Evolutionary conservation across 2,113 vertebrate genomes (phyloP).

Genomic region (Trematomus loennbergii): DNA sequence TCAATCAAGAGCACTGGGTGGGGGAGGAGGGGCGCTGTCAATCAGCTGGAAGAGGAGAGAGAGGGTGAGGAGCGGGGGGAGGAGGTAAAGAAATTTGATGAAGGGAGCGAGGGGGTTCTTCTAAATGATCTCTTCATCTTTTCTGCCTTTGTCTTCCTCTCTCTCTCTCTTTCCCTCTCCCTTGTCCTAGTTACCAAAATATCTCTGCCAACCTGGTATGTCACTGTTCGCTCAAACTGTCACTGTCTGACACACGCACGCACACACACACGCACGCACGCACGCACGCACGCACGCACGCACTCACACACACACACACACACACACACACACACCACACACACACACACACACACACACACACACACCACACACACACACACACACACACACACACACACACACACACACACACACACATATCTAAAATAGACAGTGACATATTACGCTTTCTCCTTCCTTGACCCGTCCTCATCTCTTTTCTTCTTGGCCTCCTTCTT

Average conservation of each 20-base stretch:
- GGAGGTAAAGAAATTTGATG: conserved; percentile 55
- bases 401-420: conserved; percentile 40
- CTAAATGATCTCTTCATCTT: conserved; percentile 81
- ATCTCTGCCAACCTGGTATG: conserved; percentile 77
- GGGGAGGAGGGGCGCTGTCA: conserved; percentile 74
- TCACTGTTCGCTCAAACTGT: conserved; percentile 79
- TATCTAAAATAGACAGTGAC: conserved; percentile 60
- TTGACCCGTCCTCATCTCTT: conserved; percentile 55
- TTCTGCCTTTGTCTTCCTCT: conserved; percentile 67
- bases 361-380: conserved; percentile 44
- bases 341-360: conserved; percentile 50
- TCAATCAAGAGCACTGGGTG: conserved; percentile 31
- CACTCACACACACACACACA: conserved; percentile 14
- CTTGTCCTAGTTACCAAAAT: conserved; percentile 81
- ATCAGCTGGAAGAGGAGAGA: conserved; percentile 61
- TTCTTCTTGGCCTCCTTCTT: conserved; percentile 45
- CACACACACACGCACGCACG: conserved; percentile 32
- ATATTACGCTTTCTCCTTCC: conserved; percentile 46
- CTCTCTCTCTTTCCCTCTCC: conserved; percentile 48
- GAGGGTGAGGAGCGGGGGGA: conserved; percentile 29
- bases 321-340: too few species aligned
- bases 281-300: neutral
- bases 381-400: conserved; percentile 38
- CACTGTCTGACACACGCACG: conserved; percentile 50
- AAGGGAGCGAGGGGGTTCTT: conserved; percentile 68